phyloP scores from a whole-genome alignment of 2,113 vertebrate species.

The Tachuris rubrigastra region DNA sequence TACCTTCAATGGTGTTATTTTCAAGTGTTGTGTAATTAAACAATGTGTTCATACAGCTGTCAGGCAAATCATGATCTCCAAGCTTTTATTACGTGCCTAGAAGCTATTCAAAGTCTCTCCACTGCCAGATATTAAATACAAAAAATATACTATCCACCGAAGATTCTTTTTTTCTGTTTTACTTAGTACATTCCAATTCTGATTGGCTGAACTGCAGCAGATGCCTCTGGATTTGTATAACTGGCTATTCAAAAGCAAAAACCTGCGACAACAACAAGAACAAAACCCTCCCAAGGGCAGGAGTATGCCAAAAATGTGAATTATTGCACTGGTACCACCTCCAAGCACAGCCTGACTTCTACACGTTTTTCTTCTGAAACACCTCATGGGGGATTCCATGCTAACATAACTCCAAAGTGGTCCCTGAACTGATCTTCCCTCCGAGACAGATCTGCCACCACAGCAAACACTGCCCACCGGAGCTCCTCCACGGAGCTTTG shows the following conservation, averaged over 20 bases:
- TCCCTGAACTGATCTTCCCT: neutral
- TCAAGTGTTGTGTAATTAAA: constrained; percentile 55
- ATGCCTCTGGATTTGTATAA: neutral
- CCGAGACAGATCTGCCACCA: neutral
- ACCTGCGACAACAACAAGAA: neutral
- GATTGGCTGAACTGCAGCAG: neutral
- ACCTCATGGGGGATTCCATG: neutral
- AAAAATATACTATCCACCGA: neutral
- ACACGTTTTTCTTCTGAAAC: neutral
- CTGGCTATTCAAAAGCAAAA: neutral
- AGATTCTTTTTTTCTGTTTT: neutral
- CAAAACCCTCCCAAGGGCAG: neutral
- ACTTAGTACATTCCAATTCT: neutral
- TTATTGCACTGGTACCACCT: neutral
- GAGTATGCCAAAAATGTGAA: accelerated
- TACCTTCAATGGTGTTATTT: neutral
- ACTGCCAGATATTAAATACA: neutral
- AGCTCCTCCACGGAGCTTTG: neutral
- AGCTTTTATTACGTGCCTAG: constrained; percentile 58
- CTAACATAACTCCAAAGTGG: accelerated
- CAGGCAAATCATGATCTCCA: constrained; percentile 61
- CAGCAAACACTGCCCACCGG: neutral
- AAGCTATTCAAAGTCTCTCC: neutral
- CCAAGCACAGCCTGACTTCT: neutral
- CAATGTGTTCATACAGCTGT: constrained; percentile 52